Percentiles rank a stretch among this genome's conserved stretches.
Conservation (phyloP, 2,113 vertebrate genomes). For the Hucho hucho region DNA sequence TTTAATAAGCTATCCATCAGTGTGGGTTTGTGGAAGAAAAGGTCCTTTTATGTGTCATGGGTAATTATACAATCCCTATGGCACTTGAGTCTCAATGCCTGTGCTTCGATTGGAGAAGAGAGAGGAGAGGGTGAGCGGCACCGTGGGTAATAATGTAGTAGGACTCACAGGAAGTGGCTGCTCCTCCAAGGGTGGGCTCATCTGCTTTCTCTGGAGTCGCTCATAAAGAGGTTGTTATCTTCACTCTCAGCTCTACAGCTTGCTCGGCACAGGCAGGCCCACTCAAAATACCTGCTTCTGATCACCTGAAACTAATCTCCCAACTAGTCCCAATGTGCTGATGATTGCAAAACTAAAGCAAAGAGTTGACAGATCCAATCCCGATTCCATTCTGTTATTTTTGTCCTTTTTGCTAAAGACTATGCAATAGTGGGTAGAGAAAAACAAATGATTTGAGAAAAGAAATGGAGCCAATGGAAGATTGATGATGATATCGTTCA, state of each 20-base stretch:
- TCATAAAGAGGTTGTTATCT: conserved; percentile 30
- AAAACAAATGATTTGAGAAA: conserved; percentile 36
- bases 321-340: conserved; percentile 5
- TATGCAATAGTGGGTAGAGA: conserved; percentile 8
- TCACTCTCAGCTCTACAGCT: conserved; percentile 26
- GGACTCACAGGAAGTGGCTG: conserved; percentile 34
- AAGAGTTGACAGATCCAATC: conserved; percentile 22
- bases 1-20: conserved; percentile 50
- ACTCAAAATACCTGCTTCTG: conserved; percentile 35
- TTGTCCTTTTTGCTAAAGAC: conserved; percentile 32
- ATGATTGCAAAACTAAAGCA: conserved; percentile 13
- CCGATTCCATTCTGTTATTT: conserved; percentile 21
- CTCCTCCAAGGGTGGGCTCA: conserved; percentile 32
- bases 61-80: conserved; percentile 50
- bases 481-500: conserved; percentile 13
- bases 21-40: conserved; percentile 26
- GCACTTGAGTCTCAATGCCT: conserved; percentile 45
- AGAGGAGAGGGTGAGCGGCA: conserved; percentile 36
- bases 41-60: conserved; percentile 51
- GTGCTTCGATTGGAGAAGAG: conserved; percentile 49
- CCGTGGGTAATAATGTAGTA: conserved; percentile 49
- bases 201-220: conserved; percentile 14
- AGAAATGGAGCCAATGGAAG: neutral
- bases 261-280: conserved; percentile 11
- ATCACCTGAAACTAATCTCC: conserved; percentile 29